These are phyloP conservation scores for Plemyria rubiginata DNA, from an alignment of 2,888 invertebrate genomes.

Conservation along the genomic window DNA sequence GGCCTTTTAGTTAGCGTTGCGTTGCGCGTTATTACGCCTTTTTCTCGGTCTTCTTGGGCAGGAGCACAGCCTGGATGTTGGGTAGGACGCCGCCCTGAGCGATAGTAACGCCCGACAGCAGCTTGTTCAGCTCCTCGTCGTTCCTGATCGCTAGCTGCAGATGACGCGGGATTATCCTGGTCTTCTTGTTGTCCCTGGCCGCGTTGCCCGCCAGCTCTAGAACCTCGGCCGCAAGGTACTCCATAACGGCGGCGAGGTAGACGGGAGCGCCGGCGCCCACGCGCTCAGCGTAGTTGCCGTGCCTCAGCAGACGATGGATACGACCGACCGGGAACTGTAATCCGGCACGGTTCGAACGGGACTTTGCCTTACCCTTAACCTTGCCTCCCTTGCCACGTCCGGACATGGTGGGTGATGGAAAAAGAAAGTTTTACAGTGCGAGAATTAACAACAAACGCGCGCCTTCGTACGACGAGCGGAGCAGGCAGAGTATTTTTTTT, in stretches of 20 bases:
- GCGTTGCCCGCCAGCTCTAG: constrained; percentile 70
- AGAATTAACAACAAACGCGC: neutral
- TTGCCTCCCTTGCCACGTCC: neutral
- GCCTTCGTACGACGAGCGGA: neutral
- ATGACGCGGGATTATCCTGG: neutral
- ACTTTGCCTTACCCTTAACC: constrained; percentile 20
- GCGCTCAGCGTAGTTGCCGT: constrained; percentile 82
- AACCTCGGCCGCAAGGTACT: constrained; percentile 84
- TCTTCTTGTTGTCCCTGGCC: constrained; percentile 86
- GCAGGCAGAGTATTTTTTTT: neutral
- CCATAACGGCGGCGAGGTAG: constrained; percentile 85
- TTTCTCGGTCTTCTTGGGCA: constrained; percentile 87
- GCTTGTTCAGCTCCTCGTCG: constrained; percentile 91
- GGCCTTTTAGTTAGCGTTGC: neutral
- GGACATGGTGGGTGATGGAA: neutral
- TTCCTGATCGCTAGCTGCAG: constrained; percentile 90
- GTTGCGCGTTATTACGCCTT: neutral
- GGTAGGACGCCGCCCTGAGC: constrained; percentile 93
- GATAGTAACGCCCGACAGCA: constrained; percentile 90
- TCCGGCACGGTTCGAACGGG: constrained; percentile 80
- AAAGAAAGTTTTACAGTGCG: too few relatives aligned
- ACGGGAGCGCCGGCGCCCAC: constrained; percentile 65
- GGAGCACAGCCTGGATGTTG: constrained; percentile 90
- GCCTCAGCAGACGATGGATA: constrained; percentile 75
- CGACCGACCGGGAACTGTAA: constrained; percentile 82